phyloP scores from a whole-genome alignment of 2,113 vertebrate species.

The Chlorodrepanis virens region DNA sequence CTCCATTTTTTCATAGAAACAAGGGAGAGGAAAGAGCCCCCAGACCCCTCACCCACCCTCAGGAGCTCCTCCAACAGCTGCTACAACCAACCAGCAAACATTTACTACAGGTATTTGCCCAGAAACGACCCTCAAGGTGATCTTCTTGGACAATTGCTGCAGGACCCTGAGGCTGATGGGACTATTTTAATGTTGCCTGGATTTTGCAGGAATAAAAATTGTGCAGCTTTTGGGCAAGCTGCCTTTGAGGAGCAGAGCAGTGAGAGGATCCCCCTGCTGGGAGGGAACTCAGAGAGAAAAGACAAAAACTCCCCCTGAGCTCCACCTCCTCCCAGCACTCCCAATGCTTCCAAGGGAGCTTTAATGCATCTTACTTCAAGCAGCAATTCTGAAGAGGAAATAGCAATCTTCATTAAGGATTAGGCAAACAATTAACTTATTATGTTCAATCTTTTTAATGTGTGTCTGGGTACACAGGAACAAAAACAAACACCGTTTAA shows the following conservation, averaged over 20 bases:
- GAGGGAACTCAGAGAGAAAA: fast-evolving
- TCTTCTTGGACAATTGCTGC: neutral
- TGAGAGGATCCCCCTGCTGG: fast-evolving
- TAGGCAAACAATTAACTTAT: constrained; percentile 53
- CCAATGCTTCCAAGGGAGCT: neutral
- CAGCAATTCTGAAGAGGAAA: constrained; percentile 40
- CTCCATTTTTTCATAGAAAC: neutral
- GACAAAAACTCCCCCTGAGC: neutral
- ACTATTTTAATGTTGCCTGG: neutral
- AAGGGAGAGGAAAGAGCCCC: neutral
- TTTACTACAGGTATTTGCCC: neutral
- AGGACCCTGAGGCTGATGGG: neutral
- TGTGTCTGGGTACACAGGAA: neutral
- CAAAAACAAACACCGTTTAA: constrained; percentile 14
- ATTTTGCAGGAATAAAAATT: neutral
- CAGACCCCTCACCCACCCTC: neutral
- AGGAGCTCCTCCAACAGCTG: no score
- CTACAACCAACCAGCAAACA: neutral
- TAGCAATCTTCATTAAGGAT: constrained; percentile 58
- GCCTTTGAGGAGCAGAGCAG: neutral
- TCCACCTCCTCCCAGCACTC: neutral
- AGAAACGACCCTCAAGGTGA: neutral
- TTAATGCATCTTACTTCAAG: constrained; percentile 5
- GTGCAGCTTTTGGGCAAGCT: neutral
- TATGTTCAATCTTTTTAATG: constrained; percentile 50